A percentile compares a stretch with the other conserved stretches of the same genome.
Evolutionary conservation across 2,113 vertebrate genomes (phyloP).

Genomic region (Progne subis): DNA sequence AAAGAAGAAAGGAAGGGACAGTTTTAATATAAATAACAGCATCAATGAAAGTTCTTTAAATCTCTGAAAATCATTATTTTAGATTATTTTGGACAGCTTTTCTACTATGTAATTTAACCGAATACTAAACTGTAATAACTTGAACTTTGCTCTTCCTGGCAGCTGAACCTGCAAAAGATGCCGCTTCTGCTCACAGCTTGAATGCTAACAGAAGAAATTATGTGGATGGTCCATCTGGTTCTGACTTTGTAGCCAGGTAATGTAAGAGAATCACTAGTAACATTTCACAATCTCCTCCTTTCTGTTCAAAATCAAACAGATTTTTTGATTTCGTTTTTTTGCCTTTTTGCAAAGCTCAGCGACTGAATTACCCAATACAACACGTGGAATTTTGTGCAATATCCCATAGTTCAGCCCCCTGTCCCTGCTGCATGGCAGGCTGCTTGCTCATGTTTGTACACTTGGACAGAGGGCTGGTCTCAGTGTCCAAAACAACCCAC

Average conservation of each 20-base stretch:
- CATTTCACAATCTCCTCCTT: neutral
- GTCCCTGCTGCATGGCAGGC: neutral
- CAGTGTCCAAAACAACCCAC: neutral
- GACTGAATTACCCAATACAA: neutral
- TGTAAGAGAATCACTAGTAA: neutral
- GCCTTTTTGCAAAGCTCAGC: neutral
- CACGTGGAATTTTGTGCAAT: neutral
- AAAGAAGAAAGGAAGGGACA: neutral
- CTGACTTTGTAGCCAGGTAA: slow-evolving; percentile 71
- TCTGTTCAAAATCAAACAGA: neutral
- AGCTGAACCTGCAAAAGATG: slow-evolving; percentile 76
- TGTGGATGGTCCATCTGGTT: slow-evolving; percentile 72
- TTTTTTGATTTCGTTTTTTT: neutral
- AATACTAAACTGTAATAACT: neutral
- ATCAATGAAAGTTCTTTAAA: neutral
- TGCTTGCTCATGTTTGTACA: neutral
- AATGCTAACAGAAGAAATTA: slow-evolving; percentile 84
- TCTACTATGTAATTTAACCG: neutral
- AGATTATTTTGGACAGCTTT: neutral
- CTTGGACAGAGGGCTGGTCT: neutral
- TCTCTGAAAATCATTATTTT: neutral
- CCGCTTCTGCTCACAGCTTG: slow-evolving; percentile 76
- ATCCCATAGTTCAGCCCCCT: neutral
- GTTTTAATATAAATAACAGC: neutral
- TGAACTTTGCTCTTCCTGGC: slow-evolving; percentile 23